Evolutionary conservation across 2,888 invertebrate genomes (phyloP).

Genomic region (Dolichopus griseipennis): DNA sequence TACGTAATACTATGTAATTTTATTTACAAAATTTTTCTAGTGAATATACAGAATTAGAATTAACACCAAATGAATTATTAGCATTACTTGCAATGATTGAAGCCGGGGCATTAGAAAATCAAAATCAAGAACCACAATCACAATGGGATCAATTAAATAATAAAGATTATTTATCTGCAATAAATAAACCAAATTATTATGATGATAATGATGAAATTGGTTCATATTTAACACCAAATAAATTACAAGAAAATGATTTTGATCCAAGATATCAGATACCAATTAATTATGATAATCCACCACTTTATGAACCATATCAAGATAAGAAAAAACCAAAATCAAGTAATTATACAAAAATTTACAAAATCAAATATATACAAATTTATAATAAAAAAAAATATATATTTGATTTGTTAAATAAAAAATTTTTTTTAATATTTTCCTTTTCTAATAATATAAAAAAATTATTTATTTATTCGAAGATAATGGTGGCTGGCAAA

Average conservation of each 20-base stretch:
- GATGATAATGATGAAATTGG: slow-evolving; percentile 14
- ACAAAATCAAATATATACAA: background rate
- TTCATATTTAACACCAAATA: background rate
- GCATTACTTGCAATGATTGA: slow-evolving; percentile 41
- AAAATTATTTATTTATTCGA: slow-evolving; percentile 24
- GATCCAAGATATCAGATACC: slow-evolving; percentile 24
- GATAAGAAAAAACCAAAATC: slow-evolving; percentile 28
- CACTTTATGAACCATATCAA: slow-evolving; percentile 37
- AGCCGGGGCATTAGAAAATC: slow-evolving; percentile 40
- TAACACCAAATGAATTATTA: slow-evolving; percentile 42
- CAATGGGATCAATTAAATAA: background rate
- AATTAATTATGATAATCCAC: slow-evolving; percentile 34
- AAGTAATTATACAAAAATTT: slow-evolving; percentile 31
- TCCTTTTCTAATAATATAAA: slow-evolving; percentile 18
- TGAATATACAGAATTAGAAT: slow-evolving; percentile 33
- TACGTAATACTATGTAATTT: background rate
- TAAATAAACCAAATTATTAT: background rate
- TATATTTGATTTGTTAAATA: background rate
- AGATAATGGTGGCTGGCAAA: slow-evolving; percentile 24
- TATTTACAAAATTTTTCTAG: no score
- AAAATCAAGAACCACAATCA: slow-evolving; percentile 23
- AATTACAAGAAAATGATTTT: background rate
- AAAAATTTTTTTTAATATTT: slow-evolving; percentile 8
- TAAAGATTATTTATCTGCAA: background rate
- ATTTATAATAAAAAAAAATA: background rate